Conservation (phyloP, 2,888 invertebrate genomes). For the Ditylenchus weischeri region DNA sequence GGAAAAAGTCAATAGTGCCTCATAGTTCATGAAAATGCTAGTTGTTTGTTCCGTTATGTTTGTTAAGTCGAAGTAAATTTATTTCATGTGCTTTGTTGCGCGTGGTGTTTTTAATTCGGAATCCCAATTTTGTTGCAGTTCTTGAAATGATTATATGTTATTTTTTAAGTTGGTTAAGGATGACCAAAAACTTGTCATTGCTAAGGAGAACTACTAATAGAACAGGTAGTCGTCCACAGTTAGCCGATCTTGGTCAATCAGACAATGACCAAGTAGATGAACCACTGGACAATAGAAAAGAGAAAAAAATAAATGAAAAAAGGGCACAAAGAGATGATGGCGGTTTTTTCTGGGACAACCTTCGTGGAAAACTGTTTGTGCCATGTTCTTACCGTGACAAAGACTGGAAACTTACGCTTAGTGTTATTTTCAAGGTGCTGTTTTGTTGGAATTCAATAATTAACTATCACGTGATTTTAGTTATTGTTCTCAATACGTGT, state of each 20-base stretch:
- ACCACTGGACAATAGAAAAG: constrained; percentile 8
- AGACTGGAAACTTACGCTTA: constrained; percentile 12
- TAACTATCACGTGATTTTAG: constrained; percentile 28
- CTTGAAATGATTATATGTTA: neutral
- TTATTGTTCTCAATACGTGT: constrained; percentile 45
- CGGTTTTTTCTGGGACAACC: constrained; percentile 26
- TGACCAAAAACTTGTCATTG: constrained; percentile 26
- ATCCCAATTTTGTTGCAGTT: no score
- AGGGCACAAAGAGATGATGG: constrained; percentile 22
- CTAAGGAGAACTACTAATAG: constrained; percentile 13
- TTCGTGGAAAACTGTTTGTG: constrained; percentile 29
- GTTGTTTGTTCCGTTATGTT: no score
- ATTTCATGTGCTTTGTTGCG: constrained; percentile 2
- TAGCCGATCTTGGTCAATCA: neutral
- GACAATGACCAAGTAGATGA: constrained; percentile 7
- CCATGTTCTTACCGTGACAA: constrained; percentile 14
- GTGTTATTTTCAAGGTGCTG: constrained; percentile 32
- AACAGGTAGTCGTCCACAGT: neutral
- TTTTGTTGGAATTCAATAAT: neutral
- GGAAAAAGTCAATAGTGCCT: no score
- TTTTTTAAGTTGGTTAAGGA: neutral
- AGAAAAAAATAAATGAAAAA: constrained; percentile 15
- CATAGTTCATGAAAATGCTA: no score
- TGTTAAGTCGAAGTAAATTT: neutral
- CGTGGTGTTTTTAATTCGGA: neutral